Base-by-base conservation (phyloP, 1,140 invertebrate genomes). In the Orius insidiosus region DNA sequence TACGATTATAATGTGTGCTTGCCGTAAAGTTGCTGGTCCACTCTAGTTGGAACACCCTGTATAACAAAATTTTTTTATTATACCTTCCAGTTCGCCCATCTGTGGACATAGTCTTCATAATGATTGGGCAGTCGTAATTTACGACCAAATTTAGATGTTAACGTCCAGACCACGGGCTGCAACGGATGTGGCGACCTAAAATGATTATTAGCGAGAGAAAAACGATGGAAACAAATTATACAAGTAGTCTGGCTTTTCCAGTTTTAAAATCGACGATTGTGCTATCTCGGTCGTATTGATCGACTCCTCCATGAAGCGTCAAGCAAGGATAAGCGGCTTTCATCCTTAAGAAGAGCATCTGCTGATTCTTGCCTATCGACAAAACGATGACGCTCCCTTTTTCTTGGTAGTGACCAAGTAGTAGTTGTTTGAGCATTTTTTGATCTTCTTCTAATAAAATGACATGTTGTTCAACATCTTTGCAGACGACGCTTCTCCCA, bases 51-150 rank as follows among this genome's bases (percentile, higher is more conserved):
- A n/a, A n/a, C n/a, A n/a, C n/a, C n/a, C n/a, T n/a, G n/a, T n/a
- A n/a, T n/a, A n/a, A n/a, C n/a, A n/a, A n/a, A n/a, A n/a, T n/a
- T n/a, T n/a, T n/a, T n/a, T n/a, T n/a, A 24, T 24, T 14, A 53
- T 58, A 63, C 61, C 61, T 68, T 1, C 84, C 85, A 0, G 85
- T 88, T 38, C 85, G 71, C 35, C 95, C 95, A 97, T 57, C 96
- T 70, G 63, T 99, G 96, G 7, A 99, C 95, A 64, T 99, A 99
- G 66, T 99, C 96, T 68, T 99, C 96, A 61, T 98, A 98, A 65
- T 99, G 96, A 69, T 99, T 0, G 96, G 96, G 61, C 93, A 97
- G 66, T 99, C 95, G 63, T 97, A 99, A 65, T 99, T 99, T 1
- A 99, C 80, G 1, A 99, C 96, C 1, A 99, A 66, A 53, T 97